A percentile compares a stretch with the other conserved stretches of the same genome.
Evolutionary conservation across 2,797 vertebrate genomes (phyloP).

Genomic region (Anguilla marmorata): DNA sequence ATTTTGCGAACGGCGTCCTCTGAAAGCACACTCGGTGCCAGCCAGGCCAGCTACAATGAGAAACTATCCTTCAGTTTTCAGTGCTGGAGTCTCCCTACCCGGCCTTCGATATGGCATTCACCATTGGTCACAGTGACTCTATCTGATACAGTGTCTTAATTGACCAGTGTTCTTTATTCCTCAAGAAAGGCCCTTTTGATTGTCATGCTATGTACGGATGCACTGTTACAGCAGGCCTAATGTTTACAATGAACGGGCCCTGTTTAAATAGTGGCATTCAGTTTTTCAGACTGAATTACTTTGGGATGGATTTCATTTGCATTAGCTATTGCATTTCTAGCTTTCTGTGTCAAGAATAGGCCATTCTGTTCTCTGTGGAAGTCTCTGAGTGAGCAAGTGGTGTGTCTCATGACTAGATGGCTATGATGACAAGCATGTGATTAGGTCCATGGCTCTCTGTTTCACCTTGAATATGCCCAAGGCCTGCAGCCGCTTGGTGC

Average conservation of each 20-base stretch:
- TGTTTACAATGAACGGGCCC: slow-evolving; percentile 24
- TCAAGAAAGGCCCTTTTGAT: slow-evolving; percentile 27
- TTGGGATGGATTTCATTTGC: slow-evolving; percentile 24
- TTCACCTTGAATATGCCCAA: neutral
- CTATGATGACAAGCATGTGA: slow-evolving; percentile 18
- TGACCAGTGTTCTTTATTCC: slow-evolving; percentile 23
- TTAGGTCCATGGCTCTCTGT: neutral
- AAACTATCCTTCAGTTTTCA: slow-evolving; percentile 11
- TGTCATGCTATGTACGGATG: slow-evolving; percentile 20
- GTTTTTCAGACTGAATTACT: slow-evolving; percentile 27
- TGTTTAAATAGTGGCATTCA: slow-evolving; percentile 27
- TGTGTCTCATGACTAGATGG: slow-evolving; percentile 22
- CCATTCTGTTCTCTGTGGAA: slow-evolving; percentile 12
- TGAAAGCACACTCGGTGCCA: slow-evolving; percentile 11
- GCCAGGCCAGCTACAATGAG: slow-evolving; percentile 15
- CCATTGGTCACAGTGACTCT: slow-evolving; percentile 22
- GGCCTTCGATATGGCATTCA: slow-evolving; percentile 12
- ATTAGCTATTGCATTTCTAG: slow-evolving; percentile 23
- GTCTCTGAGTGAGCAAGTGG: neutral
- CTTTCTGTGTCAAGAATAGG: slow-evolving; percentile 5
- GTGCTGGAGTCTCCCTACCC: neutral
- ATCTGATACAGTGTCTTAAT: slow-evolving; percentile 27
- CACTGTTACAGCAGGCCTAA: slow-evolving; percentile 21
- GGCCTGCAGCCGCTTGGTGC: neutral
- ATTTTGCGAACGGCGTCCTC: slow-evolving; percentile 21